A percentile compares a stretch with the other conserved stretches of the same genome.
phyloP scores from a whole-genome alignment of 2,888 invertebrate species.

The Amphipoea lucens region DNA sequence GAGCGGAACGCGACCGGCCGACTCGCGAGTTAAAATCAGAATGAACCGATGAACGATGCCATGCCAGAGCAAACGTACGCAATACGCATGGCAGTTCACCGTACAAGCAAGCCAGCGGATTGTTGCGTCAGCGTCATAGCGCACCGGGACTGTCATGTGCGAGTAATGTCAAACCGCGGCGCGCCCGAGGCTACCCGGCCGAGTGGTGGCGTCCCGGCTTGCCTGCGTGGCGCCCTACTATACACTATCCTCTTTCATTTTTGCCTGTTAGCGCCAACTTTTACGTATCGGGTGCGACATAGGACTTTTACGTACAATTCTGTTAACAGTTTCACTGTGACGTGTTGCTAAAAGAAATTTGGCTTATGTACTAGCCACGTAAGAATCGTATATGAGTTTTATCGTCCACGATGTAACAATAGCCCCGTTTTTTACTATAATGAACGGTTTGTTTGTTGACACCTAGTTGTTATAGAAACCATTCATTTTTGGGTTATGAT shows the following conservation, averaged over 20 bases:
- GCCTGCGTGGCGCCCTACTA: constrained; percentile 18
- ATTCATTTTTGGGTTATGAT: constrained; percentile 58
- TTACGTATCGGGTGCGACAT: constrained; percentile 25
- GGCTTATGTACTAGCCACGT: constrained; percentile 4
- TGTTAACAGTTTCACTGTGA: constrained; percentile 42
- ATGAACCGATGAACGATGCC: constrained; percentile 73
- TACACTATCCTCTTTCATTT: constrained; percentile 43
- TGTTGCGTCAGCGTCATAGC: constrained; percentile 82
- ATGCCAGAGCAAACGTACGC: constrained; percentile 63
- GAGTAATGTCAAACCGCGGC: constrained; percentile 27
- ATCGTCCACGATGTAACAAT: constrained; percentile 14
- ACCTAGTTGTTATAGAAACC: constrained; percentile 65
- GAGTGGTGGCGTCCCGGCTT: constrained; percentile 18
- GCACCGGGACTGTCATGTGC: constrained; percentile 42
- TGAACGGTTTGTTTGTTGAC: constrained; percentile 68
- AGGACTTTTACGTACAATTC: constrained; percentile 37
- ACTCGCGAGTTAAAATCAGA: constrained; percentile 82
- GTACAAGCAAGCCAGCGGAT: constrained; percentile 72
- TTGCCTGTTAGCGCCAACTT: constrained; percentile 24
- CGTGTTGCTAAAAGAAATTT: constrained; percentile 41
- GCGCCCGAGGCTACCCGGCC: constrained; percentile 39
- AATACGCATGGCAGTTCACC: constrained; percentile 65
- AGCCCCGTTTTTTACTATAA: constrained; percentile 19
- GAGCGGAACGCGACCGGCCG: constrained; percentile 74
- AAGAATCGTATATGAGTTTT: constrained; percentile 1